Evolutionary conservation across 2,888 invertebrate genomes (phyloP).

Genomic region (Rotaria magnacalcarata): DNA sequence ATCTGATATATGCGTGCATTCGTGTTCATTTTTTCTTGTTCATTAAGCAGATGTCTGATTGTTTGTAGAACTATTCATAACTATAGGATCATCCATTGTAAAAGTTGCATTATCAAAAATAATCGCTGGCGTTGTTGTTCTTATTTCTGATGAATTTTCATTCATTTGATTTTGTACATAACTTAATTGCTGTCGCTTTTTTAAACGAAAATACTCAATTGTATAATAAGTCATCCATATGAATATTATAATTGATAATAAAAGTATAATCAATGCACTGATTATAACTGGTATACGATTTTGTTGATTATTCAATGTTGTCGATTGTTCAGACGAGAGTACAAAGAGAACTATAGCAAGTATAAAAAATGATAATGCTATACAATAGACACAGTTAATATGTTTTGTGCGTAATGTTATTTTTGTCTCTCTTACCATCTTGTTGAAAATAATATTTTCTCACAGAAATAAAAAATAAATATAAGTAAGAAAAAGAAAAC

Average conservation of each 20-base stretch:
- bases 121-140: not conserved
- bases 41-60: not conserved
- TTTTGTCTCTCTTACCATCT: not conserved
- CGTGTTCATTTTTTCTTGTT: not conserved
- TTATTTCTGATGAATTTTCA: not conserved
- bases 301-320: not conserved
- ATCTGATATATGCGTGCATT: not conserved
- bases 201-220: not conserved
- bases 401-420: not conserved
- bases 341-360: not conserved
- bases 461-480: not conserved
- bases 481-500: not conserved
- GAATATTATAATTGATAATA: not conserved
- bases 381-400: slow-evolving; percentile 19
- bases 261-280: not conserved
- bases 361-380: not conserved
- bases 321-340: slow-evolving; percentile 1
- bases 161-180: not conserved
- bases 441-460: not conserved
- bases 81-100: not conserved
- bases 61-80: not conserved
- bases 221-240: not conserved
- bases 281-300: not conserved
- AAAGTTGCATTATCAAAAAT: not conserved
- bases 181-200: not conserved